phyloP scores from a whole-genome alignment of 2,113 vertebrate genomes.

The Cyphomyrus plagiostoma region DNA sequence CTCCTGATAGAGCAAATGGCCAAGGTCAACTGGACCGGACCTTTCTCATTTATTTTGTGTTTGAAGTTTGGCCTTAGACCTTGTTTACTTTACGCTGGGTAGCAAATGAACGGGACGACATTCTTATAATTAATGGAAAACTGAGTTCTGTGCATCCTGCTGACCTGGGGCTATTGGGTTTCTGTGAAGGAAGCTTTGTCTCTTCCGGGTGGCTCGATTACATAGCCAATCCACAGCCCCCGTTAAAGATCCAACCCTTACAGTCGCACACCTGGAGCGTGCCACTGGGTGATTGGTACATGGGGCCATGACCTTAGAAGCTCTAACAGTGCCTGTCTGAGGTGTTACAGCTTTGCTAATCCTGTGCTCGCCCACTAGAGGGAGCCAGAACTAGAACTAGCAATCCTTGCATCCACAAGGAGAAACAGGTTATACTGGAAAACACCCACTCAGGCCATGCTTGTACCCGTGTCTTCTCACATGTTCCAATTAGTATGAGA shows the following conservation, averaged over 20 bases:
- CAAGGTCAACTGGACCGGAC: not conserved
- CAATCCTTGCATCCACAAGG: not conserved
- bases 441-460: not conserved
- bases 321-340: not conserved
- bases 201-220: conserved; percentile 10
- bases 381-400: not conserved
- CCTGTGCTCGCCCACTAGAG: not conserved
- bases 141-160: not conserved
- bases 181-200: conserved; percentile 18
- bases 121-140: conserved; percentile 22
- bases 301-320: not conserved
- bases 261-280: not conserved
- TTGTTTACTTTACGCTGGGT: conserved; percentile 21
- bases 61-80: conserved; percentile 20
- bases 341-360: not conserved
- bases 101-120: conserved; percentile 6
- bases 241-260: conserved; percentile 4
- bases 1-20: not conserved
- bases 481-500: not conserved
- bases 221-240: not conserved
- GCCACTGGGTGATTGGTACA: not conserved
- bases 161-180: conserved; percentile 12
- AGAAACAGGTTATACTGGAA: not conserved
- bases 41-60: conserved; percentile 15
- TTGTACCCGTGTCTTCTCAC: not conserved